A percentile compares a stretch with the other conserved stretches of the same genome.
Conservation (phyloP, 2,797 vertebrate species). For the Muscicapa striata region DNA sequence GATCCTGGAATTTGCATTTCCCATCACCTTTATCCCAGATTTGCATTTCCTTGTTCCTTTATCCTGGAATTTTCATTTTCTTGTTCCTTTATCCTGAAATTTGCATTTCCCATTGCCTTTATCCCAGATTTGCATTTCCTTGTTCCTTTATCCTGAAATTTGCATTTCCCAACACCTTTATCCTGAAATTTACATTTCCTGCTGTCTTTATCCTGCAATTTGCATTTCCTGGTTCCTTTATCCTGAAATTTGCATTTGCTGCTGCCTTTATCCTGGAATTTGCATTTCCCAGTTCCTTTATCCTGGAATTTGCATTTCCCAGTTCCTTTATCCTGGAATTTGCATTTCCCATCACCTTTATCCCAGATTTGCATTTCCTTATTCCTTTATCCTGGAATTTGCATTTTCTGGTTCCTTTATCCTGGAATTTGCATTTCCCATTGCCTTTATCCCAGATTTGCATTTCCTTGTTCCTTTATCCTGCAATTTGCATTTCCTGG, state of each 20-base stretch:
- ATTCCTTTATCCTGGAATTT: not conserved
- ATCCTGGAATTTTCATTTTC: not conserved
- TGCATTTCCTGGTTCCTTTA: not conserved
- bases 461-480: not conserved
- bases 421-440: not conserved
- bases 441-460: not conserved
- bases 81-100: not conserved
- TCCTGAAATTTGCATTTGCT: not conserved
- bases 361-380: not conserved
- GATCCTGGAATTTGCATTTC: too few relatives aligned
- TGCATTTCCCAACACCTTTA: not conserved
- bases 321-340: accelerated
- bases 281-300: too few relatives aligned
- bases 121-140: not conserved
- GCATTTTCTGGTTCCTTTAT: not conserved
- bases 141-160: not conserved
- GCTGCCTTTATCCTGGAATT: not conserved
- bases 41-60: not conserved
- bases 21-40: not conserved
- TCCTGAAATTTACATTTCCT: not conserved
- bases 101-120: not conserved
- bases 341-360: not conserved
- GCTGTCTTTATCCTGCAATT: too few relatives aligned
- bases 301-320: slow-evolving; percentile 49
- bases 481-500: not conserved